phyloP scores from a whole-genome alignment of 1,140 invertebrate species.

The Leptinotarsa texana region DNA sequence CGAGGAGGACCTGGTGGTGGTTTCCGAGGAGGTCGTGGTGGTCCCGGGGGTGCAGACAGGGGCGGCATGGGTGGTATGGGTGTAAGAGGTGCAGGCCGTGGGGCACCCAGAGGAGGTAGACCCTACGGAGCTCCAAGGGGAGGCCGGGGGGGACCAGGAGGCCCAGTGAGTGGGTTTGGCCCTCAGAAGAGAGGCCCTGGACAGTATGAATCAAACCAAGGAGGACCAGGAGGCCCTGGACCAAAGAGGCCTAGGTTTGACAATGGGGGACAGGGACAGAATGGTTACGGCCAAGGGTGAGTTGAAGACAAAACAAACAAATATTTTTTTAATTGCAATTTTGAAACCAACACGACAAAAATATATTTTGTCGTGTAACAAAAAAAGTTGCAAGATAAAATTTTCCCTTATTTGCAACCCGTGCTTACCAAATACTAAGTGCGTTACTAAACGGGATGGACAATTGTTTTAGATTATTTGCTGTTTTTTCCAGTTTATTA shows the following conservation, averaged over 20 bases:
- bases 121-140: slow-evolving; percentile 32
- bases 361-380: slow-evolving; percentile 1
- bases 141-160: slow-evolving; percentile 23
- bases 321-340: not conserved
- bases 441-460: slow-evolving; percentile 44
- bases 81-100: slow-evolving; percentile 19
- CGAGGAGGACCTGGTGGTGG: slow-evolving; percentile 38
- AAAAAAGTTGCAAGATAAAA: slow-evolving; percentile 24
- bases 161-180: slow-evolving; percentile 28
- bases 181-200: slow-evolving; percentile 33
- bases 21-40: slow-evolving; percentile 23
- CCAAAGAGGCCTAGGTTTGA: slow-evolving; percentile 44
- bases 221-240: slow-evolving; percentile 22
- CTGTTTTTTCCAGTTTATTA: too few relatives aligned
- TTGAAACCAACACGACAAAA: slow-evolving; percentile 11
- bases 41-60: slow-evolving; percentile 15
- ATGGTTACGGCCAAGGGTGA: slow-evolving; percentile 39
- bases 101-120: slow-evolving; percentile 32
- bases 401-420: slow-evolving; percentile 48
- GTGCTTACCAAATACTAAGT: slow-evolving; percentile 47
- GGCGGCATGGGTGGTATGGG: slow-evolving; percentile 23
- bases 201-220: slow-evolving; percentile 25
- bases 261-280: slow-evolving; percentile 31
- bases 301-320: not conserved
- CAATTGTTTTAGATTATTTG: not conserved